Evolutionary conservation across 2,113 vertebrate species (phyloP).

Genomic region (Pterocles orientalis): DNA sequence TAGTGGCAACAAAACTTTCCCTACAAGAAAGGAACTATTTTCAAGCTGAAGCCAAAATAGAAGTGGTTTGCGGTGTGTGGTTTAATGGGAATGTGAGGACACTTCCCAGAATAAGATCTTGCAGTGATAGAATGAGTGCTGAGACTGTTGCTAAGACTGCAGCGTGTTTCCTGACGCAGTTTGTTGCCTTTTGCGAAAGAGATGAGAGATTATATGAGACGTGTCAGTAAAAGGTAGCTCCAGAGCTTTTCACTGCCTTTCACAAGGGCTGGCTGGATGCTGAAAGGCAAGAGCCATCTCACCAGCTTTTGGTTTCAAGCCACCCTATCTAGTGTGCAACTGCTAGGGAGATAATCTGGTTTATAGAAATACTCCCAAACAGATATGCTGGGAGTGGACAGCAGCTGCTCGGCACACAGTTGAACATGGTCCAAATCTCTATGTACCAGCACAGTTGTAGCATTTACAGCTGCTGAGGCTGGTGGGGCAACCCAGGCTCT

Average conservation of each 20-base stretch:
- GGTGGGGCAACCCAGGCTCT: not conserved
- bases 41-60: not conserved
- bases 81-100: not conserved
- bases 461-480: not conserved
- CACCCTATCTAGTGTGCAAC: not conserved
- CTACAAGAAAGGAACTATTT: not conserved
- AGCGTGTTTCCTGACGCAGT: not conserved
- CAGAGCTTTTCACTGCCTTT: not conserved
- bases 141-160: not conserved
- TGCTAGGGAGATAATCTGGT: not conserved
- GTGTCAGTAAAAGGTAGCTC: not conserved
- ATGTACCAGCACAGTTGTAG: not conserved
- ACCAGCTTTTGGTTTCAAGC: not conserved
- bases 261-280: not conserved
- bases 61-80: not conserved
- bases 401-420: not conserved
- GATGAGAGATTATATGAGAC: not conserved
- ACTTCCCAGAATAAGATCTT: not conserved
- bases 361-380: not conserved
- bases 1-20: not conserved
- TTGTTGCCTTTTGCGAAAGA: not conserved
- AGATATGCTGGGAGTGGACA: not conserved
- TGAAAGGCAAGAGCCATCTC: not conserved
- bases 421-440: not conserved
- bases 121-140: not conserved